phyloP scores from a whole-genome alignment of 2,888 invertebrate species.

The Drosophila cognata region DNA sequence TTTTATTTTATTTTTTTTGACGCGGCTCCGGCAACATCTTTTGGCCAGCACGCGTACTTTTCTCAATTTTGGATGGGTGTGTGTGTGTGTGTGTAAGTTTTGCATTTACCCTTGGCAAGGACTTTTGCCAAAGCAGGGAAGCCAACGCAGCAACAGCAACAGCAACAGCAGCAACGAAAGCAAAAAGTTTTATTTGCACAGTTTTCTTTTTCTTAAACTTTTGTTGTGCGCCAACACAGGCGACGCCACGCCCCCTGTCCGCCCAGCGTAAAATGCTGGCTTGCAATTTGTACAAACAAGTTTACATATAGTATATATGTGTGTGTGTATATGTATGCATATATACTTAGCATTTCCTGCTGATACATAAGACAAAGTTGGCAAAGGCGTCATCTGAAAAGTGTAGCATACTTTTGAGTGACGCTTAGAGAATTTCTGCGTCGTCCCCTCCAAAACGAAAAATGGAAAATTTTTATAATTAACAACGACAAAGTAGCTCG shows the following conservation, averaged over 20 bases:
- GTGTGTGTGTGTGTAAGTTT: conserved; percentile 66
- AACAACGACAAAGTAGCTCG: conserved; percentile 78
- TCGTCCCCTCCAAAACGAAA: conserved; percentile 40
- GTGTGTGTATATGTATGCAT: conserved; percentile 15
- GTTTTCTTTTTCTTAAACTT: conserved; percentile 76
- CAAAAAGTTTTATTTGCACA: conserved; percentile 81
- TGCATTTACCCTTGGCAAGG: conserved; percentile 84
- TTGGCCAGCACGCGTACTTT: conserved; percentile 67
- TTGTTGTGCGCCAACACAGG: conserved; percentile 57
- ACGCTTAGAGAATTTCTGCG: conserved; percentile 61
- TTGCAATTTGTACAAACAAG: conserved; percentile 76
- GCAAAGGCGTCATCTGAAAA: conserved; percentile 70
- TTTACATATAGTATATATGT: conserved; percentile 41
- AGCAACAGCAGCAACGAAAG: conserved; percentile 53
- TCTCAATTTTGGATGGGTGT: conserved; percentile 38
- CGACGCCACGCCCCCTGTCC: conserved; percentile 2
- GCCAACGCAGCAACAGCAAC: conserved; percentile 46
- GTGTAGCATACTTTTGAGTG: conserved; percentile 76
- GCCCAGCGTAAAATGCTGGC: conserved; percentile 69
- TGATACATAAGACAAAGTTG: conserved; percentile 59
- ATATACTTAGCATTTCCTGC: conserved; percentile 31
- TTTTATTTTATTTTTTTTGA: conserved; percentile 54
- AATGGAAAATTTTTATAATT: conserved; percentile 74
- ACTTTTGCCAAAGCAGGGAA: conserved; percentile 71
- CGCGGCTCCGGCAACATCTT: conserved; percentile 69